These are phyloP conservation scores for Phoenicopterus ruber DNA, from an alignment of 2,113 vertebrate species.

Conservation along the genomic window DNA sequence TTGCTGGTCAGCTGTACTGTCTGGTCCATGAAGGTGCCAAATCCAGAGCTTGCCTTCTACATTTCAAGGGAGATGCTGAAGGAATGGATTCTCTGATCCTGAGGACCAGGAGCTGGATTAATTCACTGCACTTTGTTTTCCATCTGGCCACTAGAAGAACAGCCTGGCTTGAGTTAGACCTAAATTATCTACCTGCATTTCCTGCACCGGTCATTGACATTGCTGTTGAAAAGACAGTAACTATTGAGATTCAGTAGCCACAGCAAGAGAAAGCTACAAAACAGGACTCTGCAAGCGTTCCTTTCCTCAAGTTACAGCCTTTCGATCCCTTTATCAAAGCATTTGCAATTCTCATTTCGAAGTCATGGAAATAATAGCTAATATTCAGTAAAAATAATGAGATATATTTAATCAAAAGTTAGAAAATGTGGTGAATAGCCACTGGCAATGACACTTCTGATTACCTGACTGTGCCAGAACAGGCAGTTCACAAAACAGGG, in stretches of 20 bases:
- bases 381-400: conserved; percentile 6
- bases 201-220: not conserved
- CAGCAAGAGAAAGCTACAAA: not conserved
- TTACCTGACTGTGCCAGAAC: not conserved
- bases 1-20: not conserved
- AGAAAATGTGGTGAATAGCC: not conserved
- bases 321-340: not conserved
- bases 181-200: not conserved
- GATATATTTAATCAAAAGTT: not conserved
- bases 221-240: not conserved
- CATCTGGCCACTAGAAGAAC: not conserved
- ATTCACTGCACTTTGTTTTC: not conserved
- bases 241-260: not conserved
- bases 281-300: not conserved
- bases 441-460: not conserved
- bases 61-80: not conserved
- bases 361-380: not conserved
- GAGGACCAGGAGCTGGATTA: not conserved
- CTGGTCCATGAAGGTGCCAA: not conserved
- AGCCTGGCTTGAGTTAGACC: not conserved
- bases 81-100: not conserved
- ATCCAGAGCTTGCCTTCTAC: not conserved
- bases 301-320: not conserved
- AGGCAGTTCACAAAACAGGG: not conserved
- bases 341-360: not conserved